phyloP scores from a whole-genome alignment of 2,888 invertebrate species.

The Hypercompe scribonia region DNA sequence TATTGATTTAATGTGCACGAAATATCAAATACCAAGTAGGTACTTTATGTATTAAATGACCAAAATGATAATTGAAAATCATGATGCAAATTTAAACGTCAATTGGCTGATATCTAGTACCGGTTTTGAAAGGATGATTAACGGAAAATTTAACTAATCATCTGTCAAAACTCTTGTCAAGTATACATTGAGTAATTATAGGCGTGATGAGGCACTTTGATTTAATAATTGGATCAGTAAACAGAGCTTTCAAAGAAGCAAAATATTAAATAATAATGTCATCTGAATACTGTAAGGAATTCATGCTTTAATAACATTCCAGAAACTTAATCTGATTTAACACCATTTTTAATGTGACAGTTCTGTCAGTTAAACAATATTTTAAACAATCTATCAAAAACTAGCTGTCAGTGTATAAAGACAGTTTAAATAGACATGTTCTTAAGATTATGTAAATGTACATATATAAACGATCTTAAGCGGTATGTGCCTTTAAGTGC shows the following conservation, averaged over 20 bases:
- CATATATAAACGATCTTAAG: no score
- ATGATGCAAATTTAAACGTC: background rate
- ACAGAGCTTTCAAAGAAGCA: background rate
- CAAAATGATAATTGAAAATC: no score
- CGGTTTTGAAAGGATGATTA: background rate
- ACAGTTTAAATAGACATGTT: background rate
- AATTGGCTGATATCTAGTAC: background rate
- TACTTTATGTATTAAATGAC: background rate
- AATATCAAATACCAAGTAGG: background rate
- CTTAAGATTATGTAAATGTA: no score
- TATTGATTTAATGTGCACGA: background rate
- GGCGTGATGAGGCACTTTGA: background rate
- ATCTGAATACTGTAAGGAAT: background rate
- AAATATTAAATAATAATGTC: background rate
- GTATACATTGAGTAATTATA: background rate
- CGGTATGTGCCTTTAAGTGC: no score
- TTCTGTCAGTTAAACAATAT: background rate
- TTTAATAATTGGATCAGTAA: background rate
- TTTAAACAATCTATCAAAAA: background rate
- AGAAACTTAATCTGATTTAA: background rate
- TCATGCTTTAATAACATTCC: background rate
- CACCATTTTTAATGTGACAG: background rate
- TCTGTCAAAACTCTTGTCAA: conserved; percentile 2
- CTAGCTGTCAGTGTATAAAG: background rate
- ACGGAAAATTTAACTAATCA: background rate